phyloP scores from a whole-genome alignment of 1,140 invertebrate species.

The Agrypnia vestita region DNA sequence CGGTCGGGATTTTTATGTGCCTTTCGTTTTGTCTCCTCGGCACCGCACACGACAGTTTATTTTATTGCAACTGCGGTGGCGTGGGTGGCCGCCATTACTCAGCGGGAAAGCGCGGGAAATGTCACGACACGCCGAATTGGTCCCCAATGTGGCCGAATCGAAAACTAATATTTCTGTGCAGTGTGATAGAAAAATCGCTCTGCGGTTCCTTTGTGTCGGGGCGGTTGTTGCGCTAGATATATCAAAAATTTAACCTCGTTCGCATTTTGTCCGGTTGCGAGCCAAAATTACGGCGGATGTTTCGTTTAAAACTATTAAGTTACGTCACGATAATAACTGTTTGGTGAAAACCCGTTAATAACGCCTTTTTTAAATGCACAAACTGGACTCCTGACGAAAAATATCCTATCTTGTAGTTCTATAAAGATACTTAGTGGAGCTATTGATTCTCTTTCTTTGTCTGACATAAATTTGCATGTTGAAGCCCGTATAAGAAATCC shows the following conservation, averaged over 20 bases:
- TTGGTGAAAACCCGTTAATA: too few species aligned
- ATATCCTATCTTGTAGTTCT: too few species aligned
- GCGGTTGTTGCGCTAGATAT: not conserved
- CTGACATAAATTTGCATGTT: too few species aligned
- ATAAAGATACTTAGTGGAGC: too few species aligned
- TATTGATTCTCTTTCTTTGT: too few species aligned
- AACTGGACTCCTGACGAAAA: too few species aligned
- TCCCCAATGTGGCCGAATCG: conserved; percentile 36
- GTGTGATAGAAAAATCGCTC: conserved; percentile 11
- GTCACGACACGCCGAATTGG: conserved; percentile 44
- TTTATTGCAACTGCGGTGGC: conserved; percentile 2
- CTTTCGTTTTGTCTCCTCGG: not conserved
- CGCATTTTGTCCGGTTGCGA: not conserved
- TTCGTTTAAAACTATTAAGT: too few species aligned
- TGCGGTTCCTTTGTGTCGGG: not conserved
- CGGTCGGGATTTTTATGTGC: not conserved
- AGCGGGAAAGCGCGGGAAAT: conserved; percentile 46
- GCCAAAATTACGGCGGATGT: not conserved
- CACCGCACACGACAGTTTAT: not conserved
- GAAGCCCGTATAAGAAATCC: too few species aligned
- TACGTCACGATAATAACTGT: too few species aligned
- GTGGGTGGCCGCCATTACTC: conserved; percentile 42
- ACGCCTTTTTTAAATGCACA: too few species aligned
- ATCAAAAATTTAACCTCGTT: conserved; percentile 8
- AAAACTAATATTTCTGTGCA: conserved; percentile 31